These are phyloP conservation scores for Oncopodura yosiiana DNA, from an alignment of 1,140 invertebrate genomes.

Conservation along the genomic window DNA sequence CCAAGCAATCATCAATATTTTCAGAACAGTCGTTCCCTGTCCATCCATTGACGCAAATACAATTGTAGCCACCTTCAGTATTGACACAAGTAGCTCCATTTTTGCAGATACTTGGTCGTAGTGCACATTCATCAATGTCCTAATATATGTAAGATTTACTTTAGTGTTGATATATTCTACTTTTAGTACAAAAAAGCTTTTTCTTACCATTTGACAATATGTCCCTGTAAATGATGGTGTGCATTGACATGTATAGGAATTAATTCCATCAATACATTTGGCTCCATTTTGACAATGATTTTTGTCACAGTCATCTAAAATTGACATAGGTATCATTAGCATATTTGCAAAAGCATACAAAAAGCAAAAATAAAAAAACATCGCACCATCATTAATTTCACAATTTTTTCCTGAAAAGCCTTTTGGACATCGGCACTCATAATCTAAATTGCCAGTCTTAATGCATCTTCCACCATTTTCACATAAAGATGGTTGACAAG, in stretches of 20 bases:
- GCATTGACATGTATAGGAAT: conserved; percentile 77
- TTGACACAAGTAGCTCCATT: conserved; percentile 93
- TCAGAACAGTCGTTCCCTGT: conserved; percentile 78
- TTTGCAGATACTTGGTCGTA: conserved; percentile 68
- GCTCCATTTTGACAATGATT: conserved; percentile 83
- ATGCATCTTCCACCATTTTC: conserved; percentile 73
- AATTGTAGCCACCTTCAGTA: conserved; percentile 76
- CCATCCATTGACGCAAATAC: conserved; percentile 95
- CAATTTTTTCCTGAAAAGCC: conserved; percentile 46
- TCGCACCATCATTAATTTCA: neutral
- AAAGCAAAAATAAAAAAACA: conserved; percentile 38
- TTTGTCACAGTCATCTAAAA: conserved; percentile 69
- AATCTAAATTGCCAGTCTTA: conserved; percentile 59
- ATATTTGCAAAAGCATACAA: conserved; percentile 74
- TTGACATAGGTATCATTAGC: conserved; percentile 50
- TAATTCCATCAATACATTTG: conserved; percentile 76
- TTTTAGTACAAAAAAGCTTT: neutral
- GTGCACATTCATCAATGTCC: conserved; percentile 45
- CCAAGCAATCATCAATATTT: conserved; percentile 88
- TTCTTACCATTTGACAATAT: conserved; percentile 47
- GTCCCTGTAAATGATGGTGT: conserved; percentile 74
- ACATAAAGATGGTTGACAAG: conserved; percentile 71
- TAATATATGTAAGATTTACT: conserved; percentile 12
- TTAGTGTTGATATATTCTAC: neutral
- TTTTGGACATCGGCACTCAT: conserved; percentile 73